These are phyloP conservation scores for Pelvicachromis taeniatus DNA, from an alignment of 2,113 vertebrate genomes.

Conservation along the genomic window DNA sequence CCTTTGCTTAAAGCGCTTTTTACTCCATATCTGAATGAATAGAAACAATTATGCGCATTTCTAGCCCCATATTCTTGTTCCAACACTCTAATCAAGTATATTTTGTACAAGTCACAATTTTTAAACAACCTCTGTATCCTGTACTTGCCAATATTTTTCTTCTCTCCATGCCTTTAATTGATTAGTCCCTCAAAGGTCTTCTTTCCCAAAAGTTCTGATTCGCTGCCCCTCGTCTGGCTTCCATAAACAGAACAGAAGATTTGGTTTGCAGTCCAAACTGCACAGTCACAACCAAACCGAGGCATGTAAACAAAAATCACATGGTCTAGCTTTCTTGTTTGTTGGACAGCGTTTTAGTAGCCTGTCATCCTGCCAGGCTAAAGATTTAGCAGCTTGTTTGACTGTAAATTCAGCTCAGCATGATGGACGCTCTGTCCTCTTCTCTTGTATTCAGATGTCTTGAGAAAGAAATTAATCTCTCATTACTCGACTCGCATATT, in stretches of 20 bases:
- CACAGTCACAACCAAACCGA: not conserved
- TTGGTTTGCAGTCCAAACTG: not conserved
- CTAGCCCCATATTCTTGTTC: not conserved
- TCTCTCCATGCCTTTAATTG: not conserved
- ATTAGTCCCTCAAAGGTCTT: not conserved
- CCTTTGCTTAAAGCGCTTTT: not conserved
- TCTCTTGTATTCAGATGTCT: not conserved
- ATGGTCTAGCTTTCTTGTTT: not conserved
- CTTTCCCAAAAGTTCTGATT: not conserved
- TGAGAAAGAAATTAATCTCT: constrained; percentile 26
- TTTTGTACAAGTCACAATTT: not conserved
- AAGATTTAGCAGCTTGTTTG: constrained; percentile 22
- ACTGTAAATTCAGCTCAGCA: not conserved
- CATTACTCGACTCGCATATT: not conserved
- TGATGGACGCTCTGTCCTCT: not conserved
- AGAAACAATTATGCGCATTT: not conserved
- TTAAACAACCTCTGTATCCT: not conserved
- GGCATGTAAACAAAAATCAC: not conserved
- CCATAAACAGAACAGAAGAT: not conserved
- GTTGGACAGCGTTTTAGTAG: not conserved
- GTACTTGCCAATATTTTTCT: not conserved
- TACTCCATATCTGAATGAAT: not conserved
- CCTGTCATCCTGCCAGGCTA: constrained; percentile 29
- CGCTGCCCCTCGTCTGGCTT: not conserved
- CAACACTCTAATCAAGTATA: not conserved